Evolutionary conservation across 2,888 invertebrate species (phyloP).

Genomic region (Dryadula phaetusa): DNA sequence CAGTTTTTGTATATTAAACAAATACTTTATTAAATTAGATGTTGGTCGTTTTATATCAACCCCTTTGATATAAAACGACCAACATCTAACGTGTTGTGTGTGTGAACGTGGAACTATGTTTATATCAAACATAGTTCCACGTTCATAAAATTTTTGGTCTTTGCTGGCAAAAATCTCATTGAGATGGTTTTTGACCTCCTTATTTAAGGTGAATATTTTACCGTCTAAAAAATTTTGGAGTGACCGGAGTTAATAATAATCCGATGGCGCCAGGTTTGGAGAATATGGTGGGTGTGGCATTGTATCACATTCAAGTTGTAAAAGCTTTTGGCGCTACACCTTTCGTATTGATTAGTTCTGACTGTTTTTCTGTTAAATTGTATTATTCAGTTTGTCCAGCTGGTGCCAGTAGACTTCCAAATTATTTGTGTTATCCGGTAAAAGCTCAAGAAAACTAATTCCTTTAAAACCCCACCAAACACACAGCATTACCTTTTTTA

Average conservation of each 20-base stretch:
- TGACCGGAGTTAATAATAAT: constrained; percentile 21
- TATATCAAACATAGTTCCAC: too few species aligned
- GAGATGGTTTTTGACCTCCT: constrained; percentile 25
- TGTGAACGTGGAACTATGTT: too few species aligned
- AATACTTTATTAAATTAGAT: too few species aligned
- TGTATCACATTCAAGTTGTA: constrained; percentile 23
- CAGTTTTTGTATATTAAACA: too few species aligned
- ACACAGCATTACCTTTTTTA: constrained; percentile 12
- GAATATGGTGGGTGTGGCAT: constrained; percentile 25
- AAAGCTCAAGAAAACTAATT: constrained; percentile 14
- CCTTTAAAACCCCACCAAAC: constrained; percentile 25
- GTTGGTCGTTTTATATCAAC: too few species aligned
- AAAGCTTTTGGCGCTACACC: constrained; percentile 5
- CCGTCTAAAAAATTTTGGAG: constrained; percentile 17
- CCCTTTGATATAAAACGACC: too few species aligned
- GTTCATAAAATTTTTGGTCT: constrained; percentile 16
- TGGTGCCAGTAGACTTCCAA: too few species aligned
- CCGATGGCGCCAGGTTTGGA: constrained; percentile 20
- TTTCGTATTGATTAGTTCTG: neutral
- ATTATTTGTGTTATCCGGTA: constrained; percentile 12
- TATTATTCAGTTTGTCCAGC: constrained; percentile 14
- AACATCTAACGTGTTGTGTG: too few species aligned
- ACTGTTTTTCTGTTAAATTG: constrained; percentile 18
- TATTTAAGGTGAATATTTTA: constrained; percentile 24
- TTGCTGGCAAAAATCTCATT: constrained; percentile 26